Evolutionary conservation across 2,113 vertebrate species (phyloP).

Genomic region (Neogale vison): DNA sequence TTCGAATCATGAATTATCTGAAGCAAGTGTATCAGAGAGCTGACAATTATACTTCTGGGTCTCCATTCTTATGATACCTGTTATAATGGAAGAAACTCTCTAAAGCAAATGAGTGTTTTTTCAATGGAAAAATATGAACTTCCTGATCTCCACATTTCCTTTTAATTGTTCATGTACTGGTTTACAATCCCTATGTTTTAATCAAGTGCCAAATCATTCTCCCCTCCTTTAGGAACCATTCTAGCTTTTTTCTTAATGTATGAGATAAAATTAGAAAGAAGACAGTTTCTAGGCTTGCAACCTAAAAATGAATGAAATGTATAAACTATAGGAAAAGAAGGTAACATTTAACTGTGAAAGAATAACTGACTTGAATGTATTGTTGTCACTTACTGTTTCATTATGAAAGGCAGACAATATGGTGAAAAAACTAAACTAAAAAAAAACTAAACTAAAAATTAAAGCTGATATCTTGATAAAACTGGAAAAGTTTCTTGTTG

Average conservation of each 20-base stretch:
- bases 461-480: constrained; percentile 31
- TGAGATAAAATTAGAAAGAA: constrained; percentile 20
- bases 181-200: neutral
- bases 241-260: neutral
- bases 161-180: neutral
- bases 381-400: neutral
- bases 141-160: neutral
- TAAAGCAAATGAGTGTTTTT: neutral
- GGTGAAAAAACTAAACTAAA: neutral
- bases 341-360: neutral
- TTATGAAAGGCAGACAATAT: neutral
- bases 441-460: constrained; percentile 19
- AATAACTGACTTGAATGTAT: neutral
- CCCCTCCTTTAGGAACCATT: neutral
- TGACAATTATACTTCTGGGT: neutral
- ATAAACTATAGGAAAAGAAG: neutral
- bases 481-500: neutral
- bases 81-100: neutral
- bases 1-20: neutral
- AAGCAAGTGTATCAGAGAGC: neutral
- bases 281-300: neutral
- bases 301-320: neutral
- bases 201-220: neutral
- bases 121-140: neutral
- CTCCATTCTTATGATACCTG: neutral